A percentile compares a stretch with the other conserved stretches of the same genome.
phyloP scores from a whole-genome alignment of 2,113 vertebrate genomes.

The Lagopus leucura region DNA sequence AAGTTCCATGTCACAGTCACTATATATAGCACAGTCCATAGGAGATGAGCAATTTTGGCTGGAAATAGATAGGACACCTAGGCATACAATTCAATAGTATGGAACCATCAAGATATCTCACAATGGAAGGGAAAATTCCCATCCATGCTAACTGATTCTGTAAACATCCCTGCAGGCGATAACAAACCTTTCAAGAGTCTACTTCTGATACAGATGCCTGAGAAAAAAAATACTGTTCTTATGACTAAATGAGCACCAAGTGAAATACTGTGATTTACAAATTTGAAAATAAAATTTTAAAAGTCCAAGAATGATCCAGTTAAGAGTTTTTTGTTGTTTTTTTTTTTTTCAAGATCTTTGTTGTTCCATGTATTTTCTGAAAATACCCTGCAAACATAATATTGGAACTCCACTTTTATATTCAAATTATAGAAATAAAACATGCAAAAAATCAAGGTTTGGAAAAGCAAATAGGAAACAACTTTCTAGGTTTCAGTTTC shows the following conservation, averaged over 20 bases:
- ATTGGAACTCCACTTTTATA: constrained; percentile 15
- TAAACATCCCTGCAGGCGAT: neutral
- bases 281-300: neutral
- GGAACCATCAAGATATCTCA: constrained; percentile 66
- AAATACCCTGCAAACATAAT: neutral
- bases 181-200: constrained; percentile 1
- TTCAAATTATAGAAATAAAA: neutral
- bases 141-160: constrained; percentile 40
- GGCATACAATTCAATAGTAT: constrained; percentile 50
- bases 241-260: neutral
- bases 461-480: neutral
- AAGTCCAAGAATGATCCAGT: neutral
- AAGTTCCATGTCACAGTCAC: neutral
- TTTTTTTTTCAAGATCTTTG: neutral
- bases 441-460: neutral
- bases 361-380: neutral
- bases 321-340: neutral
- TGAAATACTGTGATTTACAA: neutral
- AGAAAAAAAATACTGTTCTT: neutral
- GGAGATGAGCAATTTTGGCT: constrained; percentile 35
- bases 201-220: neutral
- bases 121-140: neutral
- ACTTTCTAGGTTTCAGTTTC: neutral
- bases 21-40: constrained; percentile 42
- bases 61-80: constrained; percentile 56